phyloP scores from a whole-genome alignment of 92 coral and sea anemone genomes.

The Scolanthus callimorphus region DNA sequence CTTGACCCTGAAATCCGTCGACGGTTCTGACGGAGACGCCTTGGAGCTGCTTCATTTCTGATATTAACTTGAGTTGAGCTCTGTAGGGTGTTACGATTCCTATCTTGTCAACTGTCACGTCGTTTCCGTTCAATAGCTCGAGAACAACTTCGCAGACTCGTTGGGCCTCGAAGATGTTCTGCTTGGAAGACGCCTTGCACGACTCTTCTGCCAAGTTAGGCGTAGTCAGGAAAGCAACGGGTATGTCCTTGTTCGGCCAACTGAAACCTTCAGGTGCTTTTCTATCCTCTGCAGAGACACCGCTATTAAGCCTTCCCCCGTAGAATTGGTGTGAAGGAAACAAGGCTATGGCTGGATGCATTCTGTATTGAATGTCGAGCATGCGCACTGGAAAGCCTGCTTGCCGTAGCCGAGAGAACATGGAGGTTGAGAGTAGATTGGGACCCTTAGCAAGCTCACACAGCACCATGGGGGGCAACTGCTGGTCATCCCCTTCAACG shows the following conservation, averaged over 20 bases:
- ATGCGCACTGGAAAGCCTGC: conserved; percentile 55
- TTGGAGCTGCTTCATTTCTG: conserved; percentile 18
- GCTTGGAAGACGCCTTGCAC: conserved; percentile 47
- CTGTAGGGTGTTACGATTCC: conserved; percentile 71
- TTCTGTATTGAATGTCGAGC: conserved; percentile 70
- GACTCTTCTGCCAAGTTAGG: conserved; percentile 34
- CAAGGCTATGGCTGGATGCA: conserved; percentile 73
- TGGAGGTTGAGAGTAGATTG: conserved; percentile 39
- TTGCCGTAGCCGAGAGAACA: conserved; percentile 57
- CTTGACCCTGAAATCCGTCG: conserved; percentile 86
- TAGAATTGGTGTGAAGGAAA: conserved; percentile 59
- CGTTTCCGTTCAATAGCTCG: conserved; percentile 27
- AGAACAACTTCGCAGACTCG: conserved; percentile 32
- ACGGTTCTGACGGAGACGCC: conserved; percentile 65
- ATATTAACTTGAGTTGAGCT: conserved; percentile 46
- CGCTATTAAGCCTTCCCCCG: conserved; percentile 41
- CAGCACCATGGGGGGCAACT: conserved; percentile 75
- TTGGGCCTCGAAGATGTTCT: conserved; percentile 44
- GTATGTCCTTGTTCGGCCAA: conserved; percentile 47
- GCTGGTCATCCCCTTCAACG: conserved; percentile 86
- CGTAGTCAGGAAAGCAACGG: conserved; percentile 57
- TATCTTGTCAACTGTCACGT: conserved; percentile 27
- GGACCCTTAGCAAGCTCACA: conserved; percentile 53
- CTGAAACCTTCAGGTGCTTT: conserved; percentile 54
- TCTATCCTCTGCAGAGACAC: conserved; percentile 49